Evolutionary conservation across 2,797 vertebrate genomes (phyloP).

Genomic region (Cichlasoma orientale): DNA sequence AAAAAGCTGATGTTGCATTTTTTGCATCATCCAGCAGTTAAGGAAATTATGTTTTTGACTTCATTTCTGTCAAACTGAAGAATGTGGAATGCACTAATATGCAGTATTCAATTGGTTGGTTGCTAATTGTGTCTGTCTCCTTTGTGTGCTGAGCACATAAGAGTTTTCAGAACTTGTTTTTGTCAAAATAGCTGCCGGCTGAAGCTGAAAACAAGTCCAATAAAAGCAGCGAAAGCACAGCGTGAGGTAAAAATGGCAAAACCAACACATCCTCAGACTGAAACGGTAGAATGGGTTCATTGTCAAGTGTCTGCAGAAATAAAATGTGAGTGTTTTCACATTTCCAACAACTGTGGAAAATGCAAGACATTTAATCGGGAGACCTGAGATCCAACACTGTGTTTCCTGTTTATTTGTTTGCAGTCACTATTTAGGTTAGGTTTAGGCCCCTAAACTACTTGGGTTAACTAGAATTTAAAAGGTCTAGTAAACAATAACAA

Average conservation of each 20-base stretch:
- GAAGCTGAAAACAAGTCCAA: background rate
- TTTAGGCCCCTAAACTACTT: background rate
- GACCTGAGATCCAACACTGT: background rate
- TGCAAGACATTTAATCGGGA: background rate
- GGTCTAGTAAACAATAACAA: slow-evolving; percentile 2
- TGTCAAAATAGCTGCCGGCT: background rate
- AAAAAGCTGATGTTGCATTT: background rate
- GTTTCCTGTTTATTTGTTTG: background rate
- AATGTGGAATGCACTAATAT: background rate
- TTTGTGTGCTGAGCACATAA: rapidly evolving
- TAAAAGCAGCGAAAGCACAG: background rate
- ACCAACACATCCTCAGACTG: background rate
- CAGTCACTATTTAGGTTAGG: background rate
- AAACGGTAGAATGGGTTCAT: background rate
- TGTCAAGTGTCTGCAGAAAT: background rate
- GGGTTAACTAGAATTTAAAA: background rate
- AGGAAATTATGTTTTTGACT: background rate
- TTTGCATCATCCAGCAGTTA: background rate
- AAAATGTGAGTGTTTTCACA: background rate
- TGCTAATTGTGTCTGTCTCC: background rate
- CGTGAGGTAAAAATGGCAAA: background rate
- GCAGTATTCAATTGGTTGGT: background rate
- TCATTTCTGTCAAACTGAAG: background rate
- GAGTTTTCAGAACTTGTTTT: background rate
- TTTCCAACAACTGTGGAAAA: background rate